phyloP scores from a whole-genome alignment of 1,140 invertebrate species.

The Euglossa dilemma region DNA sequence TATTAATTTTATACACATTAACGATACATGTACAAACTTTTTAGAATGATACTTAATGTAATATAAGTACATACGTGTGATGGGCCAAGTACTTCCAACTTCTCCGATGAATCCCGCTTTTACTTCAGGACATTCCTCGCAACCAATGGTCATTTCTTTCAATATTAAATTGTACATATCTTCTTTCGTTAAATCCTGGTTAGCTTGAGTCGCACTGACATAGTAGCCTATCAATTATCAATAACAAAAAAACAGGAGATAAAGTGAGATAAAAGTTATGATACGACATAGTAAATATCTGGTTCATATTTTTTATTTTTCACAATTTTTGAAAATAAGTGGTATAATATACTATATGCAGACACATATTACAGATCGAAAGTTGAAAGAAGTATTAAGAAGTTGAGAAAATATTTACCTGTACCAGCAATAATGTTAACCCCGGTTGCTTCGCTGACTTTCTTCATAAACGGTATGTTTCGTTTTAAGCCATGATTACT shows the following conservation, averaged over 20 bases:
- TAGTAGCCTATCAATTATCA: slow-evolving; percentile 82
- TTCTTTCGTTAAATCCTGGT: slow-evolving; percentile 82
- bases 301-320: too few relatives aligned
- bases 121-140: slow-evolving; percentile 82
- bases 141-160: slow-evolving; percentile 85
- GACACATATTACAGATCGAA: background rate
- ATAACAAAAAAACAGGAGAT: background rate
- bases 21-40: background rate
- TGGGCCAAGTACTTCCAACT: slow-evolving; percentile 91
- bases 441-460: slow-evolving; percentile 85
- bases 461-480: slow-evolving; percentile 85
- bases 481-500: slow-evolving; percentile 88
- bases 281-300: too few relatives aligned
- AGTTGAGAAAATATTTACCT: slow-evolving; percentile 77
- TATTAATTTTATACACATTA: background rate
- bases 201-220: slow-evolving; percentile 82
- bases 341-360: too few relatives aligned
- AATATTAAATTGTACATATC: slow-evolving; percentile 85
- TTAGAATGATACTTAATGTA: background rate
- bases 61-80: slow-evolving; percentile 85
- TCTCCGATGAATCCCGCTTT: slow-evolving; percentile 93
- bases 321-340: too few relatives aligned
- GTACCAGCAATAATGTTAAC: slow-evolving; percentile 92
- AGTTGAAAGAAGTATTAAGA: background rate
- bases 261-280: too few relatives aligned